A percentile compares a stretch with the other conserved stretches of the same genome.
Evolutionary conservation across 2,113 vertebrate genomes (phyloP).

Genomic region (Callithrix jacchus): DNA sequence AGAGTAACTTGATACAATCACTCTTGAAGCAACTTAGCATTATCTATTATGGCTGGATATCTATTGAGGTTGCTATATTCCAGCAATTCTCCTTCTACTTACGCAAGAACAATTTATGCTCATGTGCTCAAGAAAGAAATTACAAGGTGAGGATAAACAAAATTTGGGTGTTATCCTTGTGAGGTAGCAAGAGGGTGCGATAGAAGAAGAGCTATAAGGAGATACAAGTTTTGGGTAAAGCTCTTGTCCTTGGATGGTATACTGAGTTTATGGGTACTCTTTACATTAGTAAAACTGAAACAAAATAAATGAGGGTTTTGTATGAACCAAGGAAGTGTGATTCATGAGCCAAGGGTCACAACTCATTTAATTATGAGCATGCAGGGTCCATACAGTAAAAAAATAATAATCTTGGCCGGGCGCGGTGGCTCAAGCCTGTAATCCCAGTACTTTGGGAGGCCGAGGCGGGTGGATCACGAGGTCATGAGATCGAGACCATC

Average conservation of each 20-base stretch:
- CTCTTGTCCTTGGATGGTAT: not conserved
- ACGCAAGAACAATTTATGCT: not conserved
- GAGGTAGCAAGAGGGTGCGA: not conserved
- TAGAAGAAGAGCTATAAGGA: not conserved
- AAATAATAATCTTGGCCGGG: not conserved
- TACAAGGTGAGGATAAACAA: not conserved
- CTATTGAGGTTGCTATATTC: not conserved
- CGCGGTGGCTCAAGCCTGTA: no score
- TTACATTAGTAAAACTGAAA: slow-evolving; percentile 5
- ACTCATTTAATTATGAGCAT: not conserved
- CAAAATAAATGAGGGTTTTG: not conserved
- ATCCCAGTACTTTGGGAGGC: no score
- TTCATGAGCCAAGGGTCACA: not conserved
- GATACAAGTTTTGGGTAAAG: not conserved
- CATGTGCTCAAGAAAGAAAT: not conserved
- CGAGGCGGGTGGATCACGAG: no score
- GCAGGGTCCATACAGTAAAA: not conserved
- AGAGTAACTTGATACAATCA: not conserved
- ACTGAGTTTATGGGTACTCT: not conserved
- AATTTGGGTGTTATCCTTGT: not conserved
- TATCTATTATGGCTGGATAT: not conserved
- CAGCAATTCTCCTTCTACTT: not conserved
- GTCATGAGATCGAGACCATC: no score
- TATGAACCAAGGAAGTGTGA: not conserved
- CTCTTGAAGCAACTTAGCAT: not conserved